These are phyloP conservation scores for Coracias cyanogaster DNA, from an alignment of 2,797 vertebrate genomes.

Conservation along the genomic window DNA sequence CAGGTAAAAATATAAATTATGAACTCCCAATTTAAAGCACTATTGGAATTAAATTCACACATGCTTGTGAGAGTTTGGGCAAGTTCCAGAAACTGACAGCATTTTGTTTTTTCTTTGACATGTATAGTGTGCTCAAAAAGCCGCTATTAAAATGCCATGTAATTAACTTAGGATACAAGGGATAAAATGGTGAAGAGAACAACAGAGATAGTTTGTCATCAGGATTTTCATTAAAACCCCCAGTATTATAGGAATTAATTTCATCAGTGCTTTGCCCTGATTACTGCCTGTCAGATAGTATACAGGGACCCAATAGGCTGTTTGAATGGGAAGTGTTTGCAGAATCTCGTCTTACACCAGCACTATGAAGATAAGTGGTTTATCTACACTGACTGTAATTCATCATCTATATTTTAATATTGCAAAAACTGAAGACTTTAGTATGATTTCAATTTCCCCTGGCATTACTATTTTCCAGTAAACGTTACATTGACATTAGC, in stretches of 20 bases:
- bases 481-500: background rate
- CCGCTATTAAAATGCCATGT: constrained; percentile 13
- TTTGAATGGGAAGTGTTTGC: background rate
- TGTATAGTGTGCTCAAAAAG: background rate
- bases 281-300: constrained; percentile 37
- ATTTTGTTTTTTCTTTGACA: constrained; percentile 32
- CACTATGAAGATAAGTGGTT: constrained; percentile 4
- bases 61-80: background rate
- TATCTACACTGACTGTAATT: constrained; percentile 26
- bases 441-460: background rate
- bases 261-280: constrained; percentile 27
- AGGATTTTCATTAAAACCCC: constrained; percentile 48
- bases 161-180: constrained; percentile 49
- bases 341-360: constrained; percentile 29
- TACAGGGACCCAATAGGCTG: background rate
- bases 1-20: constrained; percentile 4
- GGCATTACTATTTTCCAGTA: background rate
- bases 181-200: background rate
- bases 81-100: constrained; percentile 39
- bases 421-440: background rate
- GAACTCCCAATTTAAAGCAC: background rate
- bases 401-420: background rate
- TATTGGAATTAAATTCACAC: background rate
- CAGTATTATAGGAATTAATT: constrained; percentile 48
- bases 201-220: constrained; percentile 65